Percentiles rank a stretch among this genome's conserved stretches.
phyloP scores from a whole-genome alignment of 2,888 invertebrate species.

The Microdon myrmicae region DNA sequence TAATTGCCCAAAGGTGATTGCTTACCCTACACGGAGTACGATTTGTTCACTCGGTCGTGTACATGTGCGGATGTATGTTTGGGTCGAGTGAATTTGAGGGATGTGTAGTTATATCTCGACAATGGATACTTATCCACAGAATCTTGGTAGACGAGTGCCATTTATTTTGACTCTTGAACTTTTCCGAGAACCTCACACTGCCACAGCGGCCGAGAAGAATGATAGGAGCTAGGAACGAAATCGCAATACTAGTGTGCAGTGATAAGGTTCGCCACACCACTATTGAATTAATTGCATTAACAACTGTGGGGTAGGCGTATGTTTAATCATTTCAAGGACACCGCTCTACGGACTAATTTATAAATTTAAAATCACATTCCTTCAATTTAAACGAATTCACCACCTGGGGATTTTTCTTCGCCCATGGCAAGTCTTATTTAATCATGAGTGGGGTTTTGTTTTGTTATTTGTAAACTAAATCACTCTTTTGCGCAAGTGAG shows the following conservation, averaged over 20 bases:
- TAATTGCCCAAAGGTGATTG: slow-evolving; percentile 48
- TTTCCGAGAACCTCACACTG: slow-evolving; percentile 22
- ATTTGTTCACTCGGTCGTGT: too few species aligned
- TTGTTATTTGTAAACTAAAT: too few species aligned
- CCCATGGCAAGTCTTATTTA: too few species aligned
- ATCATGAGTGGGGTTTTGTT: too few species aligned
- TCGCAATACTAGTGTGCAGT: too few species aligned
- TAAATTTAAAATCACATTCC: too few species aligned
- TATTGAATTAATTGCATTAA: slow-evolving; percentile 13
- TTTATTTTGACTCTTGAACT: slow-evolving; percentile 36
- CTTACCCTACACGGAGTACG: slow-evolving; percentile 1
- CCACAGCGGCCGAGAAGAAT: slow-evolving; percentile 20
- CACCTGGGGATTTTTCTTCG: too few species aligned
- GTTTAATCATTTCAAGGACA: too few species aligned
- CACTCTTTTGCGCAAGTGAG: too few species aligned
- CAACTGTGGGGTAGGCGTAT: too few species aligned
- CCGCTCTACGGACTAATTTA: too few species aligned
- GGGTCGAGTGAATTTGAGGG: not conserved
- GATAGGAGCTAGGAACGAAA: slow-evolving; percentile 8
- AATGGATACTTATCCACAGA: slow-evolving; percentile 13
- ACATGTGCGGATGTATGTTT: not conserved
- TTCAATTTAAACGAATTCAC: too few species aligned
- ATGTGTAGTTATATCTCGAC: slow-evolving; percentile 7
- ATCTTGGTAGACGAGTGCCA: slow-evolving; percentile 19
- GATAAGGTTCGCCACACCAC: slow-evolving; percentile 4